Percentiles rank a stretch among this genome's conserved stretches.
Evolutionary conservation across 1,140 invertebrate species (phyloP).

Genomic region (Trialeurodes vaporariorum): DNA sequence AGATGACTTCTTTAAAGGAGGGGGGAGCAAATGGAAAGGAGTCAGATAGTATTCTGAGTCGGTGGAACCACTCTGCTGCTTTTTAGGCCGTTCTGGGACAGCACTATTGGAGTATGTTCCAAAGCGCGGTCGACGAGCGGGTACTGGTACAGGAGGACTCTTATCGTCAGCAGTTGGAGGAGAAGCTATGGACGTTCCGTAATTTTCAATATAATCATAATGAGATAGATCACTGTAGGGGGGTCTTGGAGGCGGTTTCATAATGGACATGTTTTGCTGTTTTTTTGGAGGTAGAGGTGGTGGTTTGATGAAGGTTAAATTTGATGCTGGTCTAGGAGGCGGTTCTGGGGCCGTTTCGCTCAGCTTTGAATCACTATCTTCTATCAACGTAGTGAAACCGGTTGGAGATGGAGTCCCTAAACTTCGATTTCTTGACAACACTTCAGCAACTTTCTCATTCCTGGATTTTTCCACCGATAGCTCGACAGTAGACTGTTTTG

Average conservation of each 20-base stretch:
- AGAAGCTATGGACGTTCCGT: constrained; percentile 36
- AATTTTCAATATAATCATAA: constrained; percentile 47
- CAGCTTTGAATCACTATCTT: constrained; percentile 2
- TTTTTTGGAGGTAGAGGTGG: constrained; percentile 78
- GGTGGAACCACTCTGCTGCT: constrained; percentile 31
- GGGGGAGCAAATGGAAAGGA: constrained; percentile 27
- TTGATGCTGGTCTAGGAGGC: constrained; percentile 49
- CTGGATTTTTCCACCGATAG: constrained; percentile 6
- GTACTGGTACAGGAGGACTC: constrained; percentile 47
- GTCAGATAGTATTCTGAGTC: constrained; percentile 49
- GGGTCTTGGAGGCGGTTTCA: constrained; percentile 50
- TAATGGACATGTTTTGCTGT: constrained; percentile 34
- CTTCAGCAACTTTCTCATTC: constrained; percentile 15
- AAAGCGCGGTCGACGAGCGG: constrained; percentile 43
- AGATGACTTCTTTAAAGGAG: constrained; percentile 30
- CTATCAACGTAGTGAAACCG: not conserved
- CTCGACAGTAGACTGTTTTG: constrained; percentile 24
- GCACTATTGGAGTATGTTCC: constrained; percentile 37
- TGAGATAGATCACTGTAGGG: constrained; percentile 43
- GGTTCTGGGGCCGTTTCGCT: constrained; percentile 50
- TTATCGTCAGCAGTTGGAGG: constrained; percentile 30
- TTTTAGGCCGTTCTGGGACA: constrained; percentile 33
- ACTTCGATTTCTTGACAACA: constrained; percentile 19
- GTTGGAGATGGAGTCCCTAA: constrained; percentile 19
- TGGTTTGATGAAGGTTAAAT: constrained; percentile 46